Evolutionary conservation across 2,888 invertebrate genomes (phyloP), one percentile per base, ranked within the genome.

Genomic region (Parapristionchus giblindavisi): DNA sequence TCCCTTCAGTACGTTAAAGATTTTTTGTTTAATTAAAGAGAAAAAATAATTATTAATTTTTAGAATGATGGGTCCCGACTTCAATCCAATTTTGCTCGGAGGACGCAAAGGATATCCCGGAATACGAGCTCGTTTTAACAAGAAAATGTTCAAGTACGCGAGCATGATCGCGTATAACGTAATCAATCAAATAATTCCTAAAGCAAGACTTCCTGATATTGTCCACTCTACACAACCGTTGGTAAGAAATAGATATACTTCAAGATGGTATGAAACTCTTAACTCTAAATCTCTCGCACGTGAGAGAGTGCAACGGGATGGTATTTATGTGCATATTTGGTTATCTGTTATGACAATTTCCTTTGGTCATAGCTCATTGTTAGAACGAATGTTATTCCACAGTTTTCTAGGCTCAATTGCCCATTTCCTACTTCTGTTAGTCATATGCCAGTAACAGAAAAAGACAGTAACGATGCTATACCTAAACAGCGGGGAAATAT

Each of bases 151-250:
- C 78, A 85, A 85, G 77, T 86, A 86, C 76, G 83, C 83, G 0
- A 78, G 78, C 43, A 76, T 79, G 8, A 65, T 86, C 4, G 76
- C 84, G 14, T 82, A 79, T 38, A 80, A 81, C 29, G 74, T 86
- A 17, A 68, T 86, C 40, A 82, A 82, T 71, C 58, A 77, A 34
- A 80, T 84, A 68, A 86, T 86, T 77, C 80, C 81, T 51, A 79
- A 79, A 48, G 84, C 86, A 43, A 48, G 85, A 17, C 78, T 86
- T 21, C 85, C 85, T 17, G 82, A 85, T n/a, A 86, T 86, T 75
- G 76, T 80, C 4, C 86, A 85, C 74, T 83, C 84, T 72, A 81
- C 85, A 58, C 52, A 70, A 29, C 84, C 83, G 14, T 8, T 60
- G 0, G 71, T 76, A 34, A 4, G 43, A 14, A n/a, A n/a, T n/a